These are phyloP conservation scores for Agrotis exclamationis DNA, from an alignment of 2,888 invertebrate species.

Conservation along the genomic window DNA sequence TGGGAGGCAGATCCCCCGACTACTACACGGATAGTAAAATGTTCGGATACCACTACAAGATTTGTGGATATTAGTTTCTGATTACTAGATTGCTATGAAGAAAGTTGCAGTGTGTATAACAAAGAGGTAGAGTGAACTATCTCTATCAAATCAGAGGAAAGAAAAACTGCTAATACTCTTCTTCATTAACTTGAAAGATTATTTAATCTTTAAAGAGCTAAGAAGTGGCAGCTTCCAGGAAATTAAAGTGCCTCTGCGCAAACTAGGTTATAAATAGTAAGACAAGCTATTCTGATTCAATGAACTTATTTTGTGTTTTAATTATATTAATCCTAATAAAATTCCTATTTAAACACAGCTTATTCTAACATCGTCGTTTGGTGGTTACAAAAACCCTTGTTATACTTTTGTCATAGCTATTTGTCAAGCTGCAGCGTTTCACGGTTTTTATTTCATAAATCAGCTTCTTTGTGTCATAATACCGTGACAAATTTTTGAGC, in stretches of 20 bases:
- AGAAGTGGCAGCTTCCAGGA: not conserved
- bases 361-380: conserved; percentile 31
- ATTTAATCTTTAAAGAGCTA: not conserved
- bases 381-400: conserved; percentile 41
- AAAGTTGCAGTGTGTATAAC: not conserved
- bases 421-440: conserved; percentile 57
- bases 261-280: not conserved
- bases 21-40: conserved; percentile 66
- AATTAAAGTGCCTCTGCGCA: not conserved
- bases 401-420: conserved; percentile 48
- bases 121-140: not conserved
- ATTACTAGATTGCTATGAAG: conserved; percentile 46
- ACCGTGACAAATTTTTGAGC: conserved; percentile 62
- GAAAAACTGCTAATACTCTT: too few species aligned
- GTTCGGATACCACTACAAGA: conserved; percentile 65
- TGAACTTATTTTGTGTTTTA: not conserved
- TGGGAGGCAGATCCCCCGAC: conserved; percentile 76
- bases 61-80: conserved; percentile 66
- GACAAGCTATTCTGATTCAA: not conserved
- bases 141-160: too few species aligned
- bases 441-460: conserved; percentile 68
- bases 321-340: not conserved
- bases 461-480: conserved; percentile 57
- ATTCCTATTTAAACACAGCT: conserved; percentile 12
- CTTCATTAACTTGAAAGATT: too few species aligned